A percentile compares a stretch with the other conserved stretches of the same genome.
These are phyloP conservation scores for Meiosimyza decipiens DNA, from an alignment of 2,888 invertebrate genomes.

Conservation along the genomic window DNA sequence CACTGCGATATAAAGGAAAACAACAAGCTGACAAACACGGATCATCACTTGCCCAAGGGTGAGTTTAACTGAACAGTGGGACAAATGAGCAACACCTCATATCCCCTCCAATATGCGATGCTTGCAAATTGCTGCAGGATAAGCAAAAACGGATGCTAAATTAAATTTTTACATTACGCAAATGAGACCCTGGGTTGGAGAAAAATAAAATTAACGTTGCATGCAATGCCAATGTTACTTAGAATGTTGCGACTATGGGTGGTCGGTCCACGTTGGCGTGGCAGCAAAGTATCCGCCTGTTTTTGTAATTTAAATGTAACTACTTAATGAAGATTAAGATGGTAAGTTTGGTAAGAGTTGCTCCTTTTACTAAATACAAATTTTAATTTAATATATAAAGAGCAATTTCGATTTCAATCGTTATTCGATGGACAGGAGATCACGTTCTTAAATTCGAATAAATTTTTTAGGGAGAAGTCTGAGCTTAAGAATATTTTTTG, in stretches of 20 bases:
- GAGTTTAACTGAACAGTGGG: neutral
- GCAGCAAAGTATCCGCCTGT: neutral
- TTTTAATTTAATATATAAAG: too few relatives aligned
- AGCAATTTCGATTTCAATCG: too few relatives aligned
- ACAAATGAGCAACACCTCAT: neutral
- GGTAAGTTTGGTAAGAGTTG: neutral
- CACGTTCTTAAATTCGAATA: too few relatives aligned
- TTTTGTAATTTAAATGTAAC: neutral
- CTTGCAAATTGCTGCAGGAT: slow-evolving; percentile 39
- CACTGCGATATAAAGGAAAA: neutral
- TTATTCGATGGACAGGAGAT: too few relatives aligned
- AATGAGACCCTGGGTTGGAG: slow-evolving; percentile 48
- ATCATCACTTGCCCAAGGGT: neutral
- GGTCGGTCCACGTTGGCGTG: neutral
- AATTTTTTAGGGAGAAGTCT: too few relatives aligned
- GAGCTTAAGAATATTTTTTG: too few relatives aligned
- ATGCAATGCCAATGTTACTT: neutral
- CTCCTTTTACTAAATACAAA: neutral
- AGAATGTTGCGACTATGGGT: neutral
- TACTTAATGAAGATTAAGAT: neutral
- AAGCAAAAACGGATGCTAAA: slow-evolving; percentile 46
- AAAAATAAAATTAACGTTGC: neutral
- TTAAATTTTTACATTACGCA: slow-evolving; percentile 61
- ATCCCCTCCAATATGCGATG: neutral
- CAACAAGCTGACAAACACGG: neutral